A percentile compares a stretch with the other conserved stretches of the same genome.
Evolutionary conservation across 2,888 invertebrate species (phyloP).

Genomic region (Ellobium chinense): DNA sequence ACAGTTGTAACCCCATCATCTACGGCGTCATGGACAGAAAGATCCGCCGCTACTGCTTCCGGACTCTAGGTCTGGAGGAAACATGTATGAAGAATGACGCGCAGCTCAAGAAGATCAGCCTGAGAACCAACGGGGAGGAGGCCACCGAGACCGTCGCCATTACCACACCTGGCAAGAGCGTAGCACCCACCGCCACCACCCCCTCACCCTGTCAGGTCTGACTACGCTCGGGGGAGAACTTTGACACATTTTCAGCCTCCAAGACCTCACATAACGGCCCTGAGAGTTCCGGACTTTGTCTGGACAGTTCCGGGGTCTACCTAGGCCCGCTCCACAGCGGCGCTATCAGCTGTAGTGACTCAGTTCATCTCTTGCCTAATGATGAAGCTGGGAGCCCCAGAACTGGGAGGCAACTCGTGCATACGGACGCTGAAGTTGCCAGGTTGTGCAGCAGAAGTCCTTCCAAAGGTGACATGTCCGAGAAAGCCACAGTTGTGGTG

Average conservation of each 20-base stretch:
- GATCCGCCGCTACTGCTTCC: slow-evolving; percentile 71
- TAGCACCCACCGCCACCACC: not conserved
- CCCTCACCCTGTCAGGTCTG: slow-evolving; percentile 39
- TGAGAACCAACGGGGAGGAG: slow-evolving; percentile 50
- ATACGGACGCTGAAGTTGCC: not conserved
- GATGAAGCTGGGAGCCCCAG: not conserved
- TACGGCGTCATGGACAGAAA: slow-evolving; percentile 77
- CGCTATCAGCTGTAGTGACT: not conserved
- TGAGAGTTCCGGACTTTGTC: not conserved
- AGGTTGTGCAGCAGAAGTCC: not conserved
- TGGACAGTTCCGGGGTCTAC: not conserved
- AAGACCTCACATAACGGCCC: not conserved
- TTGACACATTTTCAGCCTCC: not conserved
- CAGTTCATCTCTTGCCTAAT: not conserved
- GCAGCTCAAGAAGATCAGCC: slow-evolving; percentile 50
- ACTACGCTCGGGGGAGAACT: slow-evolving; percentile 48
- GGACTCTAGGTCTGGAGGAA: slow-evolving; percentile 60
- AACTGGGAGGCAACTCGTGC: not conserved
- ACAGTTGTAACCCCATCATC: slow-evolving; percentile 75
- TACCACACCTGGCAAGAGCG: slow-evolving; percentile 36
- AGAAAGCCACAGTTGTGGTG: not conserved
- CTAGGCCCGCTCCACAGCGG: not conserved
- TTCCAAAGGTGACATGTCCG: not conserved
- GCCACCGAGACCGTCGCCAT: slow-evolving; percentile 55
- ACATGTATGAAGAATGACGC: slow-evolving; percentile 51